Evolutionary conservation across 2,888 invertebrate species (phyloP), one percentile per base, ranked within the genome.

Genomic region (Nycteola revayana): DNA sequence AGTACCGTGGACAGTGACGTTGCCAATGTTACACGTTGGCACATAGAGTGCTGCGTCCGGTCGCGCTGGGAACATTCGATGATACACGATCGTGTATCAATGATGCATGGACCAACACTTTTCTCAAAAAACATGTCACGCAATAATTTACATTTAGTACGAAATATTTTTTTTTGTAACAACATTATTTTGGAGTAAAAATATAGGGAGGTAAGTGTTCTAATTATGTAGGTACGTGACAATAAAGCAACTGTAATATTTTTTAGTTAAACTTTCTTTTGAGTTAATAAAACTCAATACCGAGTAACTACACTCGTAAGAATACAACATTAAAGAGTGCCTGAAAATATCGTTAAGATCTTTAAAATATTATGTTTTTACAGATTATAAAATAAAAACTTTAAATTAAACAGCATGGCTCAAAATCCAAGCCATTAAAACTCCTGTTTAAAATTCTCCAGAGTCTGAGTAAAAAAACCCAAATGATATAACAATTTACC

Each of bases 31-130:
- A 69, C 60, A 62, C 49, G 54, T 49, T 65, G 73, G 59, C 72
- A 69, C 68, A 65, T 64, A 66, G 77, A 75, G 62, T 50, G 49
- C 59, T 61, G 66, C 66, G 71, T 82, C 81, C 79, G 79, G 81
- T 40, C 36, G 40, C 37, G 65, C 60, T 70, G 75, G 67, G 73
- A 75, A 74, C 63, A 63, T 50, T 60, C 39, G 52, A 58, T 55
- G 53, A 57, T 66, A 53, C 38, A 57, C 56, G 49, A 60, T 53
- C 35, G 28, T 40, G 26, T 38, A 42, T 28, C 33, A 25, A 27
- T 43, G 49, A 49, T 42, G 40, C 14, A 48, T 49, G 38, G 35
- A 40, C 33, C 23, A 33, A 49, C 32, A 14, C 14, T 54, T 47
- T 29, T 17, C 22, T 27, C 35, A 28, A 39, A 42, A 47, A 51